Evolutionary conservation across 2,888 invertebrate genomes (phyloP), one percentile per base, ranked within the genome.

Genomic region (Melieria omissa): DNA sequence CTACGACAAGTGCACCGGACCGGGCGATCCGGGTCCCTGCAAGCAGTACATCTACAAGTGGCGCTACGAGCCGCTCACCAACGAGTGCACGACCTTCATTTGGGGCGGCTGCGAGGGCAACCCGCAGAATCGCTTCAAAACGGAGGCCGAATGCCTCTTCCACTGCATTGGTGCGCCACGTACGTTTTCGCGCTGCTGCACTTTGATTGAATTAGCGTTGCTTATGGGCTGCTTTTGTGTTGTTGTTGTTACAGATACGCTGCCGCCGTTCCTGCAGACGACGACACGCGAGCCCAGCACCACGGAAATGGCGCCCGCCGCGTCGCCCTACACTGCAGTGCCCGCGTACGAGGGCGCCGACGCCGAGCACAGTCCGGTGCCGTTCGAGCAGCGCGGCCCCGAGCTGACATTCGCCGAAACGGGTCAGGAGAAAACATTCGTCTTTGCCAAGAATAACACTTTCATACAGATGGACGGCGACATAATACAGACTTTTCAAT

Each of bases 401-500:
- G 93, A 93, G 84, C 88, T 95, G 62, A 95, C 95, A 0, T 95
- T 96, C 83, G 93, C 93, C 80, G 95, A 95, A 86, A 93, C 94
- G 5, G 95, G 95, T 2, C 91, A 93, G 81, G 92, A 93, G 78
- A 92, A 92, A 81, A 95, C 94, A n/a, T 96, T 96, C 85, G 95
- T 96, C 92, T 96, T 96, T 86, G 95, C 95, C 29, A 93, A 95
- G 83, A 94, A 94, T 78, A 95, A 96, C 82, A 95, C 96, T 4
- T 96, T 93, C 85, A 95, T 96, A 82, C 95, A 96, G 85, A 90
- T 96, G 65, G 95, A 96, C 84, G 95, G 95, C n/a, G 93, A 93
- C 84, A 93, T 95, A 75, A 95, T 95, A 83, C 94, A 95, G 83
- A 92, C 94, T 72, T 96, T 96, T 89, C 95, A 96, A 87, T 89